Evolutionary conservation across 2,797 vertebrate species (phyloP).

Genomic region (Xiphophorus birchmanni): DNA sequence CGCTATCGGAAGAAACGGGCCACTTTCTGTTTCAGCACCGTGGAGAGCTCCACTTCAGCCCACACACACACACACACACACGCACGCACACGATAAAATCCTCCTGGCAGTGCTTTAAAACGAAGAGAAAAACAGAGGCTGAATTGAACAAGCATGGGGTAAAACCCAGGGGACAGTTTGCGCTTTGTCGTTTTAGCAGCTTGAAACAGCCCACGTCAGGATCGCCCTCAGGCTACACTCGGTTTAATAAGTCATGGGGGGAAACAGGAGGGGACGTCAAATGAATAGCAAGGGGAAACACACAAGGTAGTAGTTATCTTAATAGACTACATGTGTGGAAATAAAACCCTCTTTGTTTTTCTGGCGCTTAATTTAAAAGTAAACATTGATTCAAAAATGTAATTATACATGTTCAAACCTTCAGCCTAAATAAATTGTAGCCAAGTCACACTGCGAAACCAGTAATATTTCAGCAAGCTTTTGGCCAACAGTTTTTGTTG

Average conservation of each 20-base stretch:
- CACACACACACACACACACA: too few relatives aligned
- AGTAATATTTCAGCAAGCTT: neutral
- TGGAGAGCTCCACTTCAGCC: slow-evolving; percentile 49
- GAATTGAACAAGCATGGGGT: slow-evolving; percentile 36
- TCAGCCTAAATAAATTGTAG: neutral
- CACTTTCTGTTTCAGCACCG: slow-evolving; percentile 50
- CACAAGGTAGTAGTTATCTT: slow-evolving; percentile 53
- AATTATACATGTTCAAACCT: neutral
- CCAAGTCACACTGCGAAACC: neutral
- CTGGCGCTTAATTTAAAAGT: neutral
- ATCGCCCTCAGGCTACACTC: slow-evolving; percentile 71
- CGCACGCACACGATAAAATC: neutral
- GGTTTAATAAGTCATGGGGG: slow-evolving; percentile 69
- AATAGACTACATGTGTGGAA: slow-evolving; percentile 33
- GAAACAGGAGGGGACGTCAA: slow-evolving; percentile 49
- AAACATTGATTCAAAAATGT: neutral
- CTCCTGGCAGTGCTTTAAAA: neutral
- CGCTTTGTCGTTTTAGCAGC: slow-evolving; percentile 69
- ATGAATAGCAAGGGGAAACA: slow-evolving; percentile 56
- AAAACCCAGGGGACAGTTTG: slow-evolving; percentile 75
- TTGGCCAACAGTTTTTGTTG: neutral
- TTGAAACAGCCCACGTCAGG: slow-evolving; percentile 63
- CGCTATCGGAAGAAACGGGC: neutral
- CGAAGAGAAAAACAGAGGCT: slow-evolving; percentile 7
- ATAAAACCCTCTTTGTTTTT: neutral